Base-by-base conservation (phyloP, 2,888 invertebrate genomes). In the Temnothorax ravouxi region DNA sequence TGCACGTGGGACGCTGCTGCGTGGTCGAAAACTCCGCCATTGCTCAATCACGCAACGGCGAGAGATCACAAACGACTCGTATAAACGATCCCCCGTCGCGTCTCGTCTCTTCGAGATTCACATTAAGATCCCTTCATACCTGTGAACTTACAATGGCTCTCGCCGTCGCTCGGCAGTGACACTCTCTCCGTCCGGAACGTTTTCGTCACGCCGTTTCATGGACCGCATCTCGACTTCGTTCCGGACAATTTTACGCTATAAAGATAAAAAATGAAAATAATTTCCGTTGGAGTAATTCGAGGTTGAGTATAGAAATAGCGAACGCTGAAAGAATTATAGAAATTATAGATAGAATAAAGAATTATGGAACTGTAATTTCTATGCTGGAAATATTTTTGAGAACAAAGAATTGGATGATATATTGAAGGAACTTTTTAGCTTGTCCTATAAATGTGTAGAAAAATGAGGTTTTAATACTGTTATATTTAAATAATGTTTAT, bases 1-100 rank as follows among this genome's bases (percentile, higher is more conserved):
- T n/a, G 34, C 79, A 79, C 69, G 83, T 83, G 62, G 83, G 83
- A 79, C 25, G 83, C 11, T 56, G 13, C 47, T 80, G 71, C 80
- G 69, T 83, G 71, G 54, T 56, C 69, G 56, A 66, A 62, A 71
- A 72, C 25, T 41, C 44, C 21, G 15, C 13, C 71, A 41, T 84
- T 84, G 71, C 84, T 64, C 82, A 72, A 82, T 77, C 76, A 21
- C 25, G 50, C 38, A 52, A 67, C 52, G 50, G 15, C 18, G 62
- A 74, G 66, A 84, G 29, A 29, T 74, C 69, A 74, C 44, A 62
- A 21, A 59, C 34, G 54, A 56, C 8, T 50, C n/a, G 34, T 71
- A 54, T 71, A 54, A 67, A 69, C 29, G 52, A 71, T 62, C 54
- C 13, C 18, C 41, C 29, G 38, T 25, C 61, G 41, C 52, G 29